Conservation (phyloP, 2,113 vertebrate genomes). For the Syngnathoides biaculeatus region DNA sequence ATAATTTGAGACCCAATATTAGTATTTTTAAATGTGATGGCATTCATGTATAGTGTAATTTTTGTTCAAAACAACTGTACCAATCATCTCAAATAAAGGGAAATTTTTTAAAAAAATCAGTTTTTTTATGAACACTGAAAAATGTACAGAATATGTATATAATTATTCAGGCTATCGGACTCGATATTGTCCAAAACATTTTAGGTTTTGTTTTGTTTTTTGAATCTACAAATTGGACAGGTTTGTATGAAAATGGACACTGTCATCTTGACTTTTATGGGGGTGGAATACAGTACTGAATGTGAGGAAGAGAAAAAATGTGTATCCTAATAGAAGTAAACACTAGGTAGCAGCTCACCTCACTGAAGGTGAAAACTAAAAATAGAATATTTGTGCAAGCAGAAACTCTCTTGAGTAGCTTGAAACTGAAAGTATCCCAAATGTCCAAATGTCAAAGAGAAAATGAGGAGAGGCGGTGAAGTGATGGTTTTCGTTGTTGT, state of each 20-base stretch:
- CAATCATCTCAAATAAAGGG: too few relatives aligned
- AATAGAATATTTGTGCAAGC: neutral
- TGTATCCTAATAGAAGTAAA: neutral
- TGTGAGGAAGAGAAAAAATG: neutral
- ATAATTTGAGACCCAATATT: too few relatives aligned
- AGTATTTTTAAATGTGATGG: too few relatives aligned
- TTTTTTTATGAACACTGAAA: too few relatives aligned
- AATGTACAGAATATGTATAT: too few relatives aligned
- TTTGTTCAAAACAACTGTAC: too few relatives aligned
- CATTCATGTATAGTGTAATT: too few relatives aligned
- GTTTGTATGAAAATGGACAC: neutral
- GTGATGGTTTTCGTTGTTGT: neutral
- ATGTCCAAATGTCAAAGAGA: slow-evolving; percentile 6
- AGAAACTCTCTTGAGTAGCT: slow-evolving; percentile 1
- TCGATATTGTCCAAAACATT: too few relatives aligned
- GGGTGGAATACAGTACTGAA: neutral
- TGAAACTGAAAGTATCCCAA: slow-evolving; percentile 4
- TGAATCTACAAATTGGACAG: too few relatives aligned
- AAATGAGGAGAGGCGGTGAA: slow-evolving; percentile 3
- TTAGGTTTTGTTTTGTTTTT: too few relatives aligned
- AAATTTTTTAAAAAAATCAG: too few relatives aligned
- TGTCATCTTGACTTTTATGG: neutral
- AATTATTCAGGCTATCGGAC: too few relatives aligned
- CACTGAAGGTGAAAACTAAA: slow-evolving; percentile 37
- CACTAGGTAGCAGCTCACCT: neutral